Percentiles rank a stretch among this genome's conserved stretches.
Evolutionary conservation across 2,113 vertebrate genomes (phyloP).

Genomic region (Grus americana): DNA sequence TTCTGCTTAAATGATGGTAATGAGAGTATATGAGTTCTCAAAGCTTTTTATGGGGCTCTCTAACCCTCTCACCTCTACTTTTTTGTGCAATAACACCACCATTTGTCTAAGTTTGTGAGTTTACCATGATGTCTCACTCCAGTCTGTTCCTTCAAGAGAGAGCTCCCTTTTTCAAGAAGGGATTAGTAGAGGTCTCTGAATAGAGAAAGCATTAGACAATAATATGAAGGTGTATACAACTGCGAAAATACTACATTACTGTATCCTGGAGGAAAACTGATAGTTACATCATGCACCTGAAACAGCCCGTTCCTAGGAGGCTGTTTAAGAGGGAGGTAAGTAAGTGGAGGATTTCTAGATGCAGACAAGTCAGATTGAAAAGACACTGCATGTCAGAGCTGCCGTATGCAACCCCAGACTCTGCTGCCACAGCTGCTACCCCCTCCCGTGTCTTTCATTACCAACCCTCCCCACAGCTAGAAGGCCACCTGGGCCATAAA

Average conservation of each 20-base stretch:
- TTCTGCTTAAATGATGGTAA: neutral
- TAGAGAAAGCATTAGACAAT: neutral
- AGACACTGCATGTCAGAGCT: neutral
- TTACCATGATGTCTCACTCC: neutral
- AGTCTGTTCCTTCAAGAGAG: neutral
- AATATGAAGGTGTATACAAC: neutral
- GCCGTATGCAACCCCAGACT: neutral
- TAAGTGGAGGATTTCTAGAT: neutral
- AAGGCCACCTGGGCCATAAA: neutral
- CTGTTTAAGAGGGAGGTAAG: neutral
- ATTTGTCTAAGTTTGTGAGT: rapidly evolving
- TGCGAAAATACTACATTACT: neutral
- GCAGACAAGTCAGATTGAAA: neutral
- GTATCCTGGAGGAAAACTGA: neutral
- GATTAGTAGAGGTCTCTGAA: neutral
- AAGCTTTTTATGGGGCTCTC: neutral
- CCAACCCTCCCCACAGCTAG: neutral
- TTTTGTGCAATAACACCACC: neutral
- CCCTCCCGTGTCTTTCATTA: neutral
- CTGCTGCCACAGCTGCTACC: neutral
- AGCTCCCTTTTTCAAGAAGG: neutral
- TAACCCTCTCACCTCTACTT: neutral
- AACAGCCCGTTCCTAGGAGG: neutral
- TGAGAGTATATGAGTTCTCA: neutral
- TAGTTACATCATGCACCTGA: neutral